These are phyloP conservation scores for Pardalotus punctatus DNA, from an alignment of 2,113 vertebrate genomes.

Conservation along the genomic window DNA sequence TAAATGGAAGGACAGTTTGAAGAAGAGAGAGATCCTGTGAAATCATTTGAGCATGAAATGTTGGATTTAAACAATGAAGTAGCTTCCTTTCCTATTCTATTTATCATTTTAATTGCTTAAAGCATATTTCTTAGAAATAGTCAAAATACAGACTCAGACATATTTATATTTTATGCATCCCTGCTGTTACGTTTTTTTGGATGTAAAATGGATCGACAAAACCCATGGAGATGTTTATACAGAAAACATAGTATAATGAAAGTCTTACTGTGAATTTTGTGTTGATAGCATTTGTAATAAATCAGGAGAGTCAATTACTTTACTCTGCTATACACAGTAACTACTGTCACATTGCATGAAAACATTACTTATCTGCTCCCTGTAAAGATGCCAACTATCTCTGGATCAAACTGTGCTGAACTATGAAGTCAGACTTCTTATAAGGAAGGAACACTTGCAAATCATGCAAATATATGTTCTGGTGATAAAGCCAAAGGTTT, in stretches of 20 bases:
- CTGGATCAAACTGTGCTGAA: constrained; percentile 73
- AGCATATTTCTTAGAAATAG: constrained; percentile 66
- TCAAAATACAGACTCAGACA: constrained; percentile 72
- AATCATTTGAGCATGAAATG: constrained; percentile 57
- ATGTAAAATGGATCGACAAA: constrained; percentile 49
- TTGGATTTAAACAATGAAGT: constrained; percentile 63
- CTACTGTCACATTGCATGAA: constrained; percentile 71
- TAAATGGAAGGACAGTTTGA: constrained; percentile 52
- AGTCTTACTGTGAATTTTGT: constrained; percentile 72
- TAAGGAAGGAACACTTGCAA: constrained; percentile 45
- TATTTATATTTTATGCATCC: constrained; percentile 69
- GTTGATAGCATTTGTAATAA: constrained; percentile 73
- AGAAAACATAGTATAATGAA: constrained; percentile 72
- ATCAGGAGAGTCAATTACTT: constrained; percentile 68
- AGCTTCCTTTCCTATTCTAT: constrained; percentile 63
- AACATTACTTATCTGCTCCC: constrained; percentile 67
- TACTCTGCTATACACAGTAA: constrained; percentile 53
- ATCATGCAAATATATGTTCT: constrained; percentile 71
- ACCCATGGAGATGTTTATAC: constrained; percentile 69
- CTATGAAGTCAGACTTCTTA: constrained; percentile 71
- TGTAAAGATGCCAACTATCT: constrained; percentile 76
- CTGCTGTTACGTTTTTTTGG: constrained; percentile 57
- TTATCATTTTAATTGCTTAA: constrained; percentile 68
- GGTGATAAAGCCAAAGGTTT: constrained; percentile 63
- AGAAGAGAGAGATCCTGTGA: constrained; percentile 32